Conservation (phyloP, 2,888 invertebrate species). For the Elegia similella region DNA sequence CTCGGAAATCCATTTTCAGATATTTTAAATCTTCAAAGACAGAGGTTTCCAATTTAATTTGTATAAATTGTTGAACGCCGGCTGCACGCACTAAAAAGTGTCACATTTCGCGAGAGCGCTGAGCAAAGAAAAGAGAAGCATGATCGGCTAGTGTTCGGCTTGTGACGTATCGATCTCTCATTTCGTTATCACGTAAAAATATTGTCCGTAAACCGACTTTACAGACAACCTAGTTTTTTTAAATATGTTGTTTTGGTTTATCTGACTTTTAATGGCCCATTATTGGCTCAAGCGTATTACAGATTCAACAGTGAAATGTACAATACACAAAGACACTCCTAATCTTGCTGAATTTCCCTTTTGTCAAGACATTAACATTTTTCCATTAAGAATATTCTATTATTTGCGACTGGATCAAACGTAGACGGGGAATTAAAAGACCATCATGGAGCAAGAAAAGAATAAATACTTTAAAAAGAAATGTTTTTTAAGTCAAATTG, state of each 20-base stretch:
- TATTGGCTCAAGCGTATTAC: neutral
- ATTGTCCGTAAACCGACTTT: too few relatives aligned
- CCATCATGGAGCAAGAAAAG: neutral
- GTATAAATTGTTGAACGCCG: too few relatives aligned
- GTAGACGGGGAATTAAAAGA: neutral
- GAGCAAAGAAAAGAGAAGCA: too few relatives aligned
- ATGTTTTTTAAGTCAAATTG: neutral
- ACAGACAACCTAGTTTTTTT: too few relatives aligned
- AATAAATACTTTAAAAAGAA: conserved; percentile 5
- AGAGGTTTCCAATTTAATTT: too few relatives aligned
- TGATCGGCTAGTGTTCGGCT: too few relatives aligned
- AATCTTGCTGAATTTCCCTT: neutral
- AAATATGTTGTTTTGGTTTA: neutral
- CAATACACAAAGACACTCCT: neutral
- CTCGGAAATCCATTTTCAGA: too few relatives aligned
- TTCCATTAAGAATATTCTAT: conserved; percentile 8
- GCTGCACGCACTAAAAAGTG: too few relatives aligned
- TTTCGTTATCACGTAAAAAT: too few relatives aligned
- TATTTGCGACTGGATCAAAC: conserved; percentile 13
- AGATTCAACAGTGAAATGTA: neutral
- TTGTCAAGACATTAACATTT: neutral
- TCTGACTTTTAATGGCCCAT: neutral
- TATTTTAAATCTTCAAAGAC: too few relatives aligned
- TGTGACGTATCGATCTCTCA: too few relatives aligned
- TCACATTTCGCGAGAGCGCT: too few relatives aligned